These are phyloP conservation scores for Pogonophryne albipinna DNA, from an alignment of 2,797 vertebrate species.

Conservation along the genomic window DNA sequence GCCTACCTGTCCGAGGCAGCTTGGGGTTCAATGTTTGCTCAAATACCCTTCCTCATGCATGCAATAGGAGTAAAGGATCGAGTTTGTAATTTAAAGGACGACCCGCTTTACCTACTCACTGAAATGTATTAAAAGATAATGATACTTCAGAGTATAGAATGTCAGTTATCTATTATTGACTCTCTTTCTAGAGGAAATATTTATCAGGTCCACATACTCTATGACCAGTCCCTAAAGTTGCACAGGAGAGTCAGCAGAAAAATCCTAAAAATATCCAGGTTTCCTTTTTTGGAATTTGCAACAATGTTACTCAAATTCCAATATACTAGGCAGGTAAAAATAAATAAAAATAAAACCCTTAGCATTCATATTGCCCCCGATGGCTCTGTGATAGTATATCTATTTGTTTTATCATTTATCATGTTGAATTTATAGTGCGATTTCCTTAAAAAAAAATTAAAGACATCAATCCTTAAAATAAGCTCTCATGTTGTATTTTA, in stretches of 20 bases:
- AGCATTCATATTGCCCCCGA: not conserved
- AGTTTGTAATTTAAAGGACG: not conserved
- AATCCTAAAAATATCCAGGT: not conserved
- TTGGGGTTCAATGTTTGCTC: not conserved
- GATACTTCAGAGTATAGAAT: not conserved
- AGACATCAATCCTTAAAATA: not conserved
- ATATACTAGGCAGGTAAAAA: not conserved
- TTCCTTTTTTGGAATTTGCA: slow-evolving; percentile 4
- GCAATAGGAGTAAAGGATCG: not conserved
- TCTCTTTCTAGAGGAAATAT: not conserved
- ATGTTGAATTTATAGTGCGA: not conserved
- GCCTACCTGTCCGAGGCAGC: no score
- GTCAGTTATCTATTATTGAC: slow-evolving; percentile 4
- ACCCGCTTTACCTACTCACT: not conserved
- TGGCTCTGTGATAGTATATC: slow-evolving; percentile 4
- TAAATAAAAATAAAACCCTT: not conserved
- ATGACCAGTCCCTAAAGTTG: not conserved
- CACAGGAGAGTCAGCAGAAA: not conserved
- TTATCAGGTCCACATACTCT: not conserved
- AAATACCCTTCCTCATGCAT: not conserved
- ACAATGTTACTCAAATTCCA: not conserved
- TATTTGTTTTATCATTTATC: slow-evolving; percentile 5
- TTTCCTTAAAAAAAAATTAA: not conserved
- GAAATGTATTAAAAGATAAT: not conserved
- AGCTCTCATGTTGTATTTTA: not conserved